Conservation (phyloP, 2,888 invertebrate species). For the Thera britannica region DNA sequence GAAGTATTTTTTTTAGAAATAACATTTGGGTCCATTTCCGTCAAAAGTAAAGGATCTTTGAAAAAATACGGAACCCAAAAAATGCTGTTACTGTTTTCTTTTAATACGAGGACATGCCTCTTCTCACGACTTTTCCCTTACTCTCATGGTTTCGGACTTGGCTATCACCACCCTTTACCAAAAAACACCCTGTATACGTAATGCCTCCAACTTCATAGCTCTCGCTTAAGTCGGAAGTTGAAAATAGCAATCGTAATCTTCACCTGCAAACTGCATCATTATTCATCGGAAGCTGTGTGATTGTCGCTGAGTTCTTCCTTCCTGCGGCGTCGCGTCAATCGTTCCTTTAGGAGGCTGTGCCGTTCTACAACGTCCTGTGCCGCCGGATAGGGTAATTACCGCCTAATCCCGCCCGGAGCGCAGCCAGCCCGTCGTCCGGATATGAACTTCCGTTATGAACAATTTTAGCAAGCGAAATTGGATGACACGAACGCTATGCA, state of each 20-base stretch:
- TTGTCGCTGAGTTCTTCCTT: slow-evolving; percentile 62
- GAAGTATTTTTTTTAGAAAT: too few relatives aligned
- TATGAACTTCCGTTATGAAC: slow-evolving; percentile 95
- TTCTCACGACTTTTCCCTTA: too few relatives aligned
- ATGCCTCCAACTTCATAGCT: too few relatives aligned
- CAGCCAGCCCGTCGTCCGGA: slow-evolving; percentile 87
- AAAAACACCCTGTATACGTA: too few relatives aligned
- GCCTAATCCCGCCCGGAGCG: slow-evolving; percentile 84
- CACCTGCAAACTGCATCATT: background rate
- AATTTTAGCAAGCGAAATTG: slow-evolving; percentile 89
- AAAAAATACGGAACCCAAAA: too few relatives aligned
- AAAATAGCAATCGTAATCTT: background rate
- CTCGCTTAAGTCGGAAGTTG: too few relatives aligned
- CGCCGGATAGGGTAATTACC: slow-evolving; percentile 85
- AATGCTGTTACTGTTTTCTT: too few relatives aligned
- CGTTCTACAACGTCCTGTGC: slow-evolving; percentile 73
- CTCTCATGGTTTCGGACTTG: too few relatives aligned
- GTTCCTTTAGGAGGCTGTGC: slow-evolving; percentile 52
- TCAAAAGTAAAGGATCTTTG: too few relatives aligned
- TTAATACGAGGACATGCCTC: too few relatives aligned
- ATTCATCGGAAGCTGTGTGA: slow-evolving; percentile 47
- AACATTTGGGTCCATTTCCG: too few relatives aligned
- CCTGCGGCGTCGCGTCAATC: slow-evolving; percentile 46
- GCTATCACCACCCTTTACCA: too few relatives aligned
- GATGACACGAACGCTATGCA: slow-evolving; percentile 78